These are phyloP conservation scores for Antrozous pallidus DNA, from an alignment of 2,797 vertebrate species.

Conservation along the genomic window DNA sequence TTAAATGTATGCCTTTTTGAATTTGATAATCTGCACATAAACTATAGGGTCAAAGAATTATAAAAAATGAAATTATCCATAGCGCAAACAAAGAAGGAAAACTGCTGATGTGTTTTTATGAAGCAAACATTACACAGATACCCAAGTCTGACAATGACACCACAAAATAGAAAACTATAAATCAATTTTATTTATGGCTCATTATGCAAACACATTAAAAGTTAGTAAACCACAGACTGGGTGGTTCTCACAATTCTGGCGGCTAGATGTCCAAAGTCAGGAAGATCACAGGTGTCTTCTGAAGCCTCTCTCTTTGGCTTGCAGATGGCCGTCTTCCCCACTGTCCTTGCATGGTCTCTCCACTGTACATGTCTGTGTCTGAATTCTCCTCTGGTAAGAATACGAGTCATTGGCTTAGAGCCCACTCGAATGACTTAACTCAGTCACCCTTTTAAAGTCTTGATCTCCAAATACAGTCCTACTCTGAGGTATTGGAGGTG, in stretches of 20 bases:
- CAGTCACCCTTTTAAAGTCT: neutral
- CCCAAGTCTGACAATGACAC: neutral
- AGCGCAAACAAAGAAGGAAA: neutral
- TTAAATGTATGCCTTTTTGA: neutral
- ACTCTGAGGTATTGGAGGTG: neutral
- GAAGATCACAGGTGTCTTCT: neutral
- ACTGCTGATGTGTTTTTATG: neutral
- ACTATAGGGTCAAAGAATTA: neutral
- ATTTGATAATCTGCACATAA: neutral
- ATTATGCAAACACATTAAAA: neutral
- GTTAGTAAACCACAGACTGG: neutral
- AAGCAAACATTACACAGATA: neutral
- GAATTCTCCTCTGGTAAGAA: neutral
- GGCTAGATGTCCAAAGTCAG: neutral
- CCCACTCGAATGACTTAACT: neutral
- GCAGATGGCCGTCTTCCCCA: neutral
- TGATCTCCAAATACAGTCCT: neutral
- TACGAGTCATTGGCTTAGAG: neutral
- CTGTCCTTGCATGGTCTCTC: neutral
- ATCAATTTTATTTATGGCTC: neutral
- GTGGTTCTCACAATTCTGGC: neutral
- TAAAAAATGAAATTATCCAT: neutral
- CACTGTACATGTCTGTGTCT: neutral
- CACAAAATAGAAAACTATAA: neutral
- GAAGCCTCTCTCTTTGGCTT: neutral